Conservation (phyloP, 2,797 vertebrate genomes). For the Phrynocephalus forsythii region DNA sequence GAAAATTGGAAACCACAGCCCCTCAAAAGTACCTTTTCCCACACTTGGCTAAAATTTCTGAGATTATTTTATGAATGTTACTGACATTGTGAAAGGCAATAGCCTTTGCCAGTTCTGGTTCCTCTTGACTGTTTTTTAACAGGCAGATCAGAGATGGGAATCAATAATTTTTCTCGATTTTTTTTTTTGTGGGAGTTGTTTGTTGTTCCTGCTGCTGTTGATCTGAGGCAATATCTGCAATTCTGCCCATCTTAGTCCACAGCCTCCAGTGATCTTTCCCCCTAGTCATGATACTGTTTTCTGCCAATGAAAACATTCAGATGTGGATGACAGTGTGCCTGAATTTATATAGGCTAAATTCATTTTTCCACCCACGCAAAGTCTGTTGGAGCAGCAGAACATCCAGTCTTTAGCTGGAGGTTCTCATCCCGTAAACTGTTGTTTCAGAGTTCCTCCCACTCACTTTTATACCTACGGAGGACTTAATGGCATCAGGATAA, state of each 20-base stretch:
- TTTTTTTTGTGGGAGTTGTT: not conserved
- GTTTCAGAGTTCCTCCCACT: constrained; percentile 54
- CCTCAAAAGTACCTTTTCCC: no score
- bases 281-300: constrained; percentile 44
- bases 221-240: not conserved
- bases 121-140: not conserved
- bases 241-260: constrained; percentile 20
- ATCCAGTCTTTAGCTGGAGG: constrained; percentile 31
- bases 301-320: constrained; percentile 32
- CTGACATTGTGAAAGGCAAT: constrained; percentile 9
- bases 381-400: constrained; percentile 28
- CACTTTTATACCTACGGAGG: constrained; percentile 46
- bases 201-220: no score
- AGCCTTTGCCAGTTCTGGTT: constrained; percentile 17
- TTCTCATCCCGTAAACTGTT: constrained; percentile 21
- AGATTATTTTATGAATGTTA: constrained; percentile 43
- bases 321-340: not conserved
- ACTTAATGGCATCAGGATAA: constrained; percentile 24
- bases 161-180: not conserved
- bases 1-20: no score
- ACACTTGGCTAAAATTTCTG: not conserved
- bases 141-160: not conserved
- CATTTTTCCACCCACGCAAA: constrained; percentile 1
- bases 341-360: not conserved
- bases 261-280: constrained; percentile 52